Conservation (phyloP, 1,140 invertebrate species). For the Rhagoletis pomonella region DNA sequence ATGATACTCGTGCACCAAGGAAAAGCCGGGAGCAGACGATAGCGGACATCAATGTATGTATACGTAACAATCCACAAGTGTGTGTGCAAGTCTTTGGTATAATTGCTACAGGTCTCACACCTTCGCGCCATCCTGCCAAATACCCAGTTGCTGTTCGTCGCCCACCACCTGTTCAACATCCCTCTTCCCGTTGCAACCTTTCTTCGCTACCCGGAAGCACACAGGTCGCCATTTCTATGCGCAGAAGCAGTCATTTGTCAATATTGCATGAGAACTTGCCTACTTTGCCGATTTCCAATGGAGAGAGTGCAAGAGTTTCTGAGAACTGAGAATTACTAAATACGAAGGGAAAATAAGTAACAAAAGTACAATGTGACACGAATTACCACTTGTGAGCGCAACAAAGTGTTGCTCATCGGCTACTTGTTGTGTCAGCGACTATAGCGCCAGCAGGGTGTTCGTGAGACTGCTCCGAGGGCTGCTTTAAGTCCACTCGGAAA, state of each 20-base stretch:
- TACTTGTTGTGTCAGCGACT: conserved; percentile 35
- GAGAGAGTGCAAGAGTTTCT: not conserved
- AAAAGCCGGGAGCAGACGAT: conserved; percentile 22
- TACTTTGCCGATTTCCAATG: too few species aligned
- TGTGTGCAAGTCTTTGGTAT: conserved; percentile 63
- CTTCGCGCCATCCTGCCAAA: not conserved
- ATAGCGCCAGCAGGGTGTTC: not conserved
- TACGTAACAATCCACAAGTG: conserved; percentile 70
- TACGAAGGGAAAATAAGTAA: not conserved
- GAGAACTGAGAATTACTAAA: not conserved
- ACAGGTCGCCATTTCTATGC: conserved; percentile 56
- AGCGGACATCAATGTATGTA: not conserved
- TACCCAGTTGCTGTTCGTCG: not conserved
- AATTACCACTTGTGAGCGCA: conserved; percentile 45
- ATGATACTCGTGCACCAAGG: not conserved
- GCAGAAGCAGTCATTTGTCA: conserved; percentile 49
- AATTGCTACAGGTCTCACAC: not conserved
- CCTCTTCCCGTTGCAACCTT: not conserved
- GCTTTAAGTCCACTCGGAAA: not conserved
- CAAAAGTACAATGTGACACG: conserved; percentile 39
- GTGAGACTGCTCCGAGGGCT: not conserved
- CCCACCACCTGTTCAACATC: conserved; percentile 41
- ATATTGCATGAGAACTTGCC: conserved; percentile 1
- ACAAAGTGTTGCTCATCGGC: conserved; percentile 53
- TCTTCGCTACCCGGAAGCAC: conserved; percentile 55